Evolutionary conservation across 2,888 invertebrate species (phyloP).

Genomic region (Rhagium mordax): DNA sequence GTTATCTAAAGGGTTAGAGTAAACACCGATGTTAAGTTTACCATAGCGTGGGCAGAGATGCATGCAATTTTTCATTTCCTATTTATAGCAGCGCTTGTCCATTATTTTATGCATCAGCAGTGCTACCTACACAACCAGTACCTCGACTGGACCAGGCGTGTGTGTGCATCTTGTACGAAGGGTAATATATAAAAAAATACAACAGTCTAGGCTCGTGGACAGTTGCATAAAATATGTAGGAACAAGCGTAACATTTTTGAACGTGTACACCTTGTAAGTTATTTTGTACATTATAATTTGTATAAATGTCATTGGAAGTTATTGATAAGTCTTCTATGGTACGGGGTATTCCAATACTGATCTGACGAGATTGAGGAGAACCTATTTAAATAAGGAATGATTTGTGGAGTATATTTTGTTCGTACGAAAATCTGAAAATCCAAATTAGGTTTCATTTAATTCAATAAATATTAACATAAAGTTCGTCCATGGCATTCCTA

Average conservation of each 20-base stretch:
- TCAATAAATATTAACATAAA: too few relatives aligned
- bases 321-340: too few relatives aligned
- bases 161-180: conserved; percentile 13
- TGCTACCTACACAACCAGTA: conserved; percentile 46
- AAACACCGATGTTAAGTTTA: conserved; percentile 18
- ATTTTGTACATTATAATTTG: conserved; percentile 1
- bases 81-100: conserved; percentile 42
- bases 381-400: too few relatives aligned
- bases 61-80: conserved; percentile 33
- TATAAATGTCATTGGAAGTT: too few relatives aligned
- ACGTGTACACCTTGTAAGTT: conserved; percentile 5
- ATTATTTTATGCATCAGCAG: conserved; percentile 44
- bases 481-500: too few relatives aligned
- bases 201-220: not conserved
- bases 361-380: too few relatives aligned
- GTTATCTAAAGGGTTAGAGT: conserved; percentile 29
- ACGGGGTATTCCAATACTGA: too few relatives aligned
- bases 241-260: conserved; percentile 3
- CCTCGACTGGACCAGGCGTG: conserved; percentile 9
- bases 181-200: conserved; percentile 22
- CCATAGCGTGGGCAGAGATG: conserved; percentile 29
- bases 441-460: too few relatives aligned
- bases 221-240: not conserved
- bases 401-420: too few relatives aligned
- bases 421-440: too few relatives aligned